These are phyloP conservation scores for Hydraecia micacea DNA, from an alignment of 2,888 invertebrate species.

Conservation along the genomic window DNA sequence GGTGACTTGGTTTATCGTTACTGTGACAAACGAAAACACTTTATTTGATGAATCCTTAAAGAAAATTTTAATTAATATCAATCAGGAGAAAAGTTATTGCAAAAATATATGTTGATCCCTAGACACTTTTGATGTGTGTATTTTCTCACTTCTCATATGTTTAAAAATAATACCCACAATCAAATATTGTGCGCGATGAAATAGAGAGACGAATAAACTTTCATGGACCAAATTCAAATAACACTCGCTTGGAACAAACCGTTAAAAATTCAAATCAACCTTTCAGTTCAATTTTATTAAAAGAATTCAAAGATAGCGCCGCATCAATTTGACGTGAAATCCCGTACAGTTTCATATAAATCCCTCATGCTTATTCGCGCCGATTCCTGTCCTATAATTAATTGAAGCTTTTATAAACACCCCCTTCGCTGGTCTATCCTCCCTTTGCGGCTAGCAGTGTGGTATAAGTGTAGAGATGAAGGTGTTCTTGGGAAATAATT, in stretches of 20 bases:
- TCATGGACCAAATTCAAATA: neutral
- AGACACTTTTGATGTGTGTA: too few relatives aligned
- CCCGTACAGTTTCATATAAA: slow-evolving; percentile 54
- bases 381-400: slow-evolving; percentile 76
- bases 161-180: neutral
- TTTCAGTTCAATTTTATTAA: slow-evolving; percentile 24
- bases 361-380: slow-evolving; percentile 57
- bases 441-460: slow-evolving; percentile 57
- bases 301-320: slow-evolving; percentile 28
- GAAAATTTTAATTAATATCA: too few relatives aligned
- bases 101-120: too few relatives aligned
- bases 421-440: slow-evolving; percentile 56
- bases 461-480: slow-evolving; percentile 40
- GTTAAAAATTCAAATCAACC: neutral
- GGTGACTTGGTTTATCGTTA: too few relatives aligned
- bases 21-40: too few relatives aligned
- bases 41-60: too few relatives aligned
- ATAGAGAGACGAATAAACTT: neutral
- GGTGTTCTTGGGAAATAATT: slow-evolving; percentile 17
- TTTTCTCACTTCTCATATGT: neutral
- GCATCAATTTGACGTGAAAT: slow-evolving; percentile 44
- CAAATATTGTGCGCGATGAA: neutral
- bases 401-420: slow-evolving; percentile 76
- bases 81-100: too few relatives aligned
- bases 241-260: neutral